phyloP scores from a whole-genome alignment of 2,797 vertebrate species.

The Sus cebifrons region DNA sequence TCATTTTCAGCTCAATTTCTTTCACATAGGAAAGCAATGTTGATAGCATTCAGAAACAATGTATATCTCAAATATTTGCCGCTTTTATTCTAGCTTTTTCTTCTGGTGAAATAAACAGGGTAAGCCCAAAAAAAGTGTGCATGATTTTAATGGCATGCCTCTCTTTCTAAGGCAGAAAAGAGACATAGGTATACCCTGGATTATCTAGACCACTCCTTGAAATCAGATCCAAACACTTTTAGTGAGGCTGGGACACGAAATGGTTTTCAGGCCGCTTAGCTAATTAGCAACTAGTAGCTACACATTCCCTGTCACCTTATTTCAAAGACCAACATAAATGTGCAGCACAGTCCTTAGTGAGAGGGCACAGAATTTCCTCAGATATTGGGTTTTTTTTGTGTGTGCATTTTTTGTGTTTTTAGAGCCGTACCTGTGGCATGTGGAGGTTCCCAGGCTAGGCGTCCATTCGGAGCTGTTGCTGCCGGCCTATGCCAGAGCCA shows the following conservation, averaged over 20 bases:
- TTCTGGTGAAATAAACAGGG: constrained; percentile 41
- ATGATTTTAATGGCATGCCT: neutral
- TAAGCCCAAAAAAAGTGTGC: neutral
- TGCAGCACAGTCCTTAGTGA: neutral
- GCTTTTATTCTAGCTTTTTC: constrained; percentile 56
- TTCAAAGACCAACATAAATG: neutral
- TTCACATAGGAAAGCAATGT: constrained; percentile 67
- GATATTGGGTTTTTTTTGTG: too few relatives aligned
- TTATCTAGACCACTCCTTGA: neutral
- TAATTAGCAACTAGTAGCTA: neutral
- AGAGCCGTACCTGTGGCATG: too few relatives aligned
- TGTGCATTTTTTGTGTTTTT: too few relatives aligned
- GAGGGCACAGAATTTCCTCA: constrained; percentile 6
- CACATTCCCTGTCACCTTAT: neutral
- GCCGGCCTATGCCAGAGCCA: too few relatives aligned
- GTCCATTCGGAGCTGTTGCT: too few relatives aligned
- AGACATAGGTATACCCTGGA: neutral
- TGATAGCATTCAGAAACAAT: constrained; percentile 71
- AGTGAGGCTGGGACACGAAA: neutral
- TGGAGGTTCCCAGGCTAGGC: too few relatives aligned
- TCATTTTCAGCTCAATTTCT: constrained; percentile 80
- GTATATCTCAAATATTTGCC: constrained; percentile 64
- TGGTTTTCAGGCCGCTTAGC: neutral
- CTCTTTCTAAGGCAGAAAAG: constrained; percentile 22
- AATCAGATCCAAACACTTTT: neutral